Evolutionary conservation across 1,140 invertebrate genomes (phyloP).

Genomic region (Neoseiulus cucumeris): DNA sequence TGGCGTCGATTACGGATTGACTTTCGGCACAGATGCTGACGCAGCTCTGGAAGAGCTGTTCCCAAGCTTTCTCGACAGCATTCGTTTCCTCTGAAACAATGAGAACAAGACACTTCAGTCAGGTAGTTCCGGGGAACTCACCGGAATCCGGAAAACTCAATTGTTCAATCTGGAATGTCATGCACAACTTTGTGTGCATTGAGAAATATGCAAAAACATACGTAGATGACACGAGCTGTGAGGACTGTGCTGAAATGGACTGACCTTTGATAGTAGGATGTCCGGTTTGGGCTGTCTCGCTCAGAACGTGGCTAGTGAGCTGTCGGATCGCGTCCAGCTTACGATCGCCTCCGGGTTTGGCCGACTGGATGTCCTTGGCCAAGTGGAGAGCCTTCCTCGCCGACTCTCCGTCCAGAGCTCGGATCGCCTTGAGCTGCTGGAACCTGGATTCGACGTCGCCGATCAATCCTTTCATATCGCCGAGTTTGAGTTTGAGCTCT

Average conservation of each 20-base stretch:
- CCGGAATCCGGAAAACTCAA: neutral
- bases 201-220: too few relatives aligned
- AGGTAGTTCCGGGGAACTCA: neutral
- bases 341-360: neutral
- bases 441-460: slow-evolving; percentile 24
- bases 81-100: slow-evolving; percentile 44
- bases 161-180: neutral
- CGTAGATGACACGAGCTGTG: too few relatives aligned
- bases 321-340: neutral
- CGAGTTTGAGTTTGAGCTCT: neutral
- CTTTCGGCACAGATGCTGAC: slow-evolving; percentile 36
- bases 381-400: neutral
- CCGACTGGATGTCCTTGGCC: neutral
- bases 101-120: neutral
- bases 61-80: slow-evolving; percentile 46
- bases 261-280: neutral
- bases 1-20: slow-evolving; percentile 46
- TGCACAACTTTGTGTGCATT: too few relatives aligned
- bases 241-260: too few relatives aligned
- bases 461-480: neutral
- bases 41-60: slow-evolving; percentile 49
- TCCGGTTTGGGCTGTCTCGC: neutral
- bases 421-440: slow-evolving; percentile 21
- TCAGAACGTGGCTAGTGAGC: slow-evolving; percentile 6
- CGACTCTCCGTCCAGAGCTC: neutral